These are phyloP conservation scores for Oasisia sp. DNA, from an alignment of 2,888 invertebrate genomes.

Conservation along the genomic window DNA sequence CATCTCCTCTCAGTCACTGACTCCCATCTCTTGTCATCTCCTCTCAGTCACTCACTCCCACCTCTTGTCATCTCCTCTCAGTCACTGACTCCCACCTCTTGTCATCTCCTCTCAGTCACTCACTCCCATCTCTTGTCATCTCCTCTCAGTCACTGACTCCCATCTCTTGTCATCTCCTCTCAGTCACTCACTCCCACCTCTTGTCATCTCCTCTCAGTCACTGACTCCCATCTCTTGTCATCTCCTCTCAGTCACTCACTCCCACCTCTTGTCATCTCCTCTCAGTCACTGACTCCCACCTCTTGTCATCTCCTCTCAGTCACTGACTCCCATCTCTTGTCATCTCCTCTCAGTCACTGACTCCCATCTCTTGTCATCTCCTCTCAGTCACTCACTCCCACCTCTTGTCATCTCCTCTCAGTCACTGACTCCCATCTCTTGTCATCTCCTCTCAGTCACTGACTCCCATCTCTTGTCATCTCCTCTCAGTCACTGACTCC, in stretches of 20 bases:
- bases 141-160: not conserved
- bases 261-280: not conserved
- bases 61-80: not conserved
- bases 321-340: not conserved
- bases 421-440: not conserved
- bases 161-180: not conserved
- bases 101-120: constrained; percentile 17
- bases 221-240: not conserved
- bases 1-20: constrained; percentile 8
- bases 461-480: not conserved
- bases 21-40: not conserved
- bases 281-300: not conserved
- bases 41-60: not conserved
- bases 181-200: not conserved
- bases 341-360: constrained; percentile 8
- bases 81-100: not conserved
- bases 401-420: not conserved
- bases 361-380: not conserved
- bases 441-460: constrained; percentile 17
- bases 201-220: constrained; percentile 13
- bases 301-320: constrained; percentile 3
- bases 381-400: not conserved
- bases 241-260: constrained; percentile 13
- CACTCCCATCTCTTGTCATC: not conserved
- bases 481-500: not conserved